These are phyloP conservation scores for Exocentrus adspersus DNA, from an alignment of 2,888 invertebrate genomes.

Conservation along the genomic window DNA sequence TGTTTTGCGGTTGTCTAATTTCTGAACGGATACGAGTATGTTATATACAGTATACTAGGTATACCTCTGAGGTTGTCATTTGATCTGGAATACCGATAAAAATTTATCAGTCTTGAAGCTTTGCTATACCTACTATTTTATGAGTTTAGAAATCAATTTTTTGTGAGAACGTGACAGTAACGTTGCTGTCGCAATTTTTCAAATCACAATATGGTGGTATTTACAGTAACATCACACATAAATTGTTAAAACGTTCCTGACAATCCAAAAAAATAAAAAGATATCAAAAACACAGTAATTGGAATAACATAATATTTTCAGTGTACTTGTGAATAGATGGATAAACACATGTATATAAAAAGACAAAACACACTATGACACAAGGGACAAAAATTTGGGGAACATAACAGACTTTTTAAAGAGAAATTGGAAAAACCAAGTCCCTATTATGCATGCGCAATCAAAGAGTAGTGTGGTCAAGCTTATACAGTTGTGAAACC, in stretches of 20 bases:
- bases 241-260: background rate
- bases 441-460: conserved; percentile 57
- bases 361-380: conserved; percentile 17
- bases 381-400: conserved; percentile 22
- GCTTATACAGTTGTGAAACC: conserved; percentile 41
- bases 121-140: no score
- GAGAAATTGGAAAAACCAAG: conserved; percentile 27
- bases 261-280: background rate
- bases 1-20: no score
- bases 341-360: conserved; percentile 7
- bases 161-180: no score
- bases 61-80: no score
- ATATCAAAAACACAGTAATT: background rate
- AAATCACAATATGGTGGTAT: no score
- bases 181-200: no score
- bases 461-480: conserved; percentile 62
- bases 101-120: no score
- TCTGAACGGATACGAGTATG: no score
- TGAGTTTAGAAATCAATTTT: no score
- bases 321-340: background rate
- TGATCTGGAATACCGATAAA: no score
- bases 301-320: background rate
- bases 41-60: background rate
- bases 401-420: conserved; percentile 9
- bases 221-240: no score